phyloP scores from a whole-genome alignment of 2,797 vertebrate species.

The Crocidura indochinensis region DNA sequence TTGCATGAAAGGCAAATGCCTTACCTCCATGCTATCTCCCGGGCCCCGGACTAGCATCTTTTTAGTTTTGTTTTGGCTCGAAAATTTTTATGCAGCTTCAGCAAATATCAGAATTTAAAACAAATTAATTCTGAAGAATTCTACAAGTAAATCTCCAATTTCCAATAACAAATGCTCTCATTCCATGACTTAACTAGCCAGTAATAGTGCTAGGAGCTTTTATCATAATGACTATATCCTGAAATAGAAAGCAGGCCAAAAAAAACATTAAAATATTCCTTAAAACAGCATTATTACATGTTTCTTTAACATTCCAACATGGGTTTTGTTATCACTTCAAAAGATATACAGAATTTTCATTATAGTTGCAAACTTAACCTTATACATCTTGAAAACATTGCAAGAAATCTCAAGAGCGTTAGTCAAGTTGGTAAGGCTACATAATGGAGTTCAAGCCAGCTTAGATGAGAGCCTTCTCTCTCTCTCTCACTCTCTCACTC shows the following conservation, averaged over 20 bases:
- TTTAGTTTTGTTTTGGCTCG: constrained; percentile 84
- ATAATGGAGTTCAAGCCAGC: too few species aligned
- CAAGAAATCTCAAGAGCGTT: constrained; percentile 92
- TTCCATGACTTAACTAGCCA: constrained; percentile 88
- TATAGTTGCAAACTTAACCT: constrained; percentile 93
- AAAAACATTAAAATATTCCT: constrained; percentile 90
- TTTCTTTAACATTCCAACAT: constrained; percentile 89
- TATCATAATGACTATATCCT: constrained; percentile 89
- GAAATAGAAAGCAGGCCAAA: constrained; percentile 89
- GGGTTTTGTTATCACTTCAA: constrained; percentile 89
- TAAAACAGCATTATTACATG: constrained; percentile 91
- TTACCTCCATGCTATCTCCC: too few species aligned
- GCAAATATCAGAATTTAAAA: constrained; percentile 93
- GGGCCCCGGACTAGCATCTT: too few species aligned
- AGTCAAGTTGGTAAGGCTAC: constrained; percentile 85
- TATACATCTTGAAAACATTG: constrained; percentile 91
- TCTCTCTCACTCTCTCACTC: too few species aligned
- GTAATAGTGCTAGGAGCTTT: constrained; percentile 91
- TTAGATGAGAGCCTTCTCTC: too few species aligned
- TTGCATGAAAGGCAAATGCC: too few species aligned
- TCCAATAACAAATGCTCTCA: constrained; percentile 90
- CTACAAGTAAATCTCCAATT: constrained; percentile 89
- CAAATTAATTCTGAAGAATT: constrained; percentile 90
- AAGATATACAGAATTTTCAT: constrained; percentile 92
- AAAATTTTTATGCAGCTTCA: constrained; percentile 91